These are phyloP conservation scores for Sternotherus odoratus DNA, from an alignment of 2,797 vertebrate genomes.

Conservation along the genomic window DNA sequence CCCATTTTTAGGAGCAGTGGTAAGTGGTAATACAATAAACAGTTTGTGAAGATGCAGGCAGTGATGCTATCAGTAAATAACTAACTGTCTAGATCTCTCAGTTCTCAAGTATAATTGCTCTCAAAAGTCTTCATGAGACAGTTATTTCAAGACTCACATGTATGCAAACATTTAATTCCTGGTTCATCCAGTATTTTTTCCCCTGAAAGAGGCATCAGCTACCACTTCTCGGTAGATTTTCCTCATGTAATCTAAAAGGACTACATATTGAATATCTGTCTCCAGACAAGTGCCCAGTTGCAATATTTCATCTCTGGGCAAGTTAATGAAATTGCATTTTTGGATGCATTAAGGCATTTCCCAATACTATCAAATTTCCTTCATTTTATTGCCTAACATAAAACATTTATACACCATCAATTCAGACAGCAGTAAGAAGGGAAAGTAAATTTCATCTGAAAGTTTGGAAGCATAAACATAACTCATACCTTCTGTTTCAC, in stretches of 20 bases:
- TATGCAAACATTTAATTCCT: neutral
- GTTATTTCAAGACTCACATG: neutral
- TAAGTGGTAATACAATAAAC: neutral
- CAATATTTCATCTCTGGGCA: neutral
- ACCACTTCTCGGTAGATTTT: neutral
- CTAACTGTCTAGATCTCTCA: neutral
- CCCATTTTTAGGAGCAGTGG: neutral
- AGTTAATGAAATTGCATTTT: neutral
- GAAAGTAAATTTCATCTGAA: neutral
- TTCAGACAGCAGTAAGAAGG: neutral
- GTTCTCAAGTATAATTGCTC: neutral
- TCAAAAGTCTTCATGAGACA: neutral
- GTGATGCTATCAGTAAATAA: neutral
- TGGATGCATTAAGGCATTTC: neutral
- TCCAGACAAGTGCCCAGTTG: neutral
- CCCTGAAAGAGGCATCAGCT: neutral
- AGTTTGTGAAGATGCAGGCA: neutral
- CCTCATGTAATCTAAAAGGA: neutral
- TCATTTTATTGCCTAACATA: neutral
- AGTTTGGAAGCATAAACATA: neutral
- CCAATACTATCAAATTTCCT: neutral
- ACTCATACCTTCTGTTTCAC: neutral
- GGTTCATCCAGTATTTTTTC: neutral
- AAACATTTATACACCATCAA: neutral
- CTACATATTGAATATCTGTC: fast-evolving